Base-by-base conservation (phyloP, 2,113 vertebrate species). In the Cettia cetti region DNA sequence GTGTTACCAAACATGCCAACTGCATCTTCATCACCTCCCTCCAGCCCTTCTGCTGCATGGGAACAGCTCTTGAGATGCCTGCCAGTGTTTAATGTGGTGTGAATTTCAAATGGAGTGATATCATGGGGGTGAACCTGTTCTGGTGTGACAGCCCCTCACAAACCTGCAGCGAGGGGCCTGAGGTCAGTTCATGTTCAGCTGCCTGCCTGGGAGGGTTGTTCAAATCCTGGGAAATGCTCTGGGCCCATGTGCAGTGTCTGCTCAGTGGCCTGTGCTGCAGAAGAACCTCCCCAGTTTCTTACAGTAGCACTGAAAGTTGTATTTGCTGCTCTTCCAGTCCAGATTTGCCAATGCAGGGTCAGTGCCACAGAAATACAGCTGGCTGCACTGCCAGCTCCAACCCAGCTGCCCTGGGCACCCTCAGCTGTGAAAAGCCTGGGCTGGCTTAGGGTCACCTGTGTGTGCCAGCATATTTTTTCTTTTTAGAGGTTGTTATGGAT, bases 81-180 rank as follows among this genome's bases (percentile, higher is more conserved):
- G 71, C 33, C 68, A 0, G 16, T 61, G 20, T 45, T 77, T 40
- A 16, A 8, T 4, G 27, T 28, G 68, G 37, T 53, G 39, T 53
- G 54, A 13, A 8, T 53, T 14, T 40, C 52, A 57, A 7, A 37
- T 17, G 24, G 13, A 42, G 15, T 24, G 31, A 7, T 30, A 7
- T 0, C 3, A 1, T 5, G 31, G 50, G 21, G 14, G 23, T 44
- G 40, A 59, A 1, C 2, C 15, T 33, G 8, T 11, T 8, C 26
- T 49, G 26, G 5, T 61, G 19, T 40, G 47, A 35, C 37, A 64
- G 37, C 39, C 19, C 26, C 47, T 39, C 64, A 33, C 35, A 65
- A 81, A 65, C 19, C 15, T 37, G 10, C 5, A 2, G 21, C 4
- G 77, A 56, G 40, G 12, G 40, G 11, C 18, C 35, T 21, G n/a